Evolutionary conservation across 2,797 vertebrate species (phyloP).

Genomic region (Epinephelus coioides): DNA sequence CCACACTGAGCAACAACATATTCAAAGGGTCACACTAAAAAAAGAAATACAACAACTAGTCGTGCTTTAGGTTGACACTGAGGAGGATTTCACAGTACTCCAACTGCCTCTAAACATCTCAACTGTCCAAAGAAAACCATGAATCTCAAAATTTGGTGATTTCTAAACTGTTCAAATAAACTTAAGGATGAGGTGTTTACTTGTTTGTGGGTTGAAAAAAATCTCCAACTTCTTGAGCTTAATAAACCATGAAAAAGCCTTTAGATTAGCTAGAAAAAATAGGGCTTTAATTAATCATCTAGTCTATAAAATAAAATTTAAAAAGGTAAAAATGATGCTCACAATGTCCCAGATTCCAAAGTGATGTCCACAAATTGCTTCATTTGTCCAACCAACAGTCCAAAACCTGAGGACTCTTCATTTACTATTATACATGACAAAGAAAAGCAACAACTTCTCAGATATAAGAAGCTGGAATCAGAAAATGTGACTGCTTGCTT

Average conservation of each 20-base stretch:
- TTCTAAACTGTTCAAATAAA: not conserved
- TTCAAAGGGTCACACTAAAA: not conserved
- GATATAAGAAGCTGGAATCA: too few relatives aligned
- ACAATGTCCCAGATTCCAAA: too few relatives aligned
- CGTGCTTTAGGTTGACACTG: not conserved
- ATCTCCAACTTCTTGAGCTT: not conserved
- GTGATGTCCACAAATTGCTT: too few relatives aligned
- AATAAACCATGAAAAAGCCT: not conserved
- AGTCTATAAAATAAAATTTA: too few relatives aligned
- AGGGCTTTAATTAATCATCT: not conserved
- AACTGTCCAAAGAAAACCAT: not conserved
- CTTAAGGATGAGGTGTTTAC: too few relatives aligned
- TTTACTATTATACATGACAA: too few relatives aligned
- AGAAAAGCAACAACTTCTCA: too few relatives aligned
- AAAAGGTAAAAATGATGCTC: too few relatives aligned
- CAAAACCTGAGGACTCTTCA: too few relatives aligned
- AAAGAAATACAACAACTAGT: not conserved
- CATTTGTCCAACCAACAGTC: too few relatives aligned
- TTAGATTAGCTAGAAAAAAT: not conserved
- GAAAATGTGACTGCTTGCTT: too few relatives aligned
- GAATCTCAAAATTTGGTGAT: not conserved
- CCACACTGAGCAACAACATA: not conserved
- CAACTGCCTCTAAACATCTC: not conserved
- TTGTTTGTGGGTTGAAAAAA: not conserved
- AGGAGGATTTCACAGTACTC: not conserved